Base-by-base conservation (phyloP, 2,797 vertebrate species). In the Staurois parvus region DNA sequence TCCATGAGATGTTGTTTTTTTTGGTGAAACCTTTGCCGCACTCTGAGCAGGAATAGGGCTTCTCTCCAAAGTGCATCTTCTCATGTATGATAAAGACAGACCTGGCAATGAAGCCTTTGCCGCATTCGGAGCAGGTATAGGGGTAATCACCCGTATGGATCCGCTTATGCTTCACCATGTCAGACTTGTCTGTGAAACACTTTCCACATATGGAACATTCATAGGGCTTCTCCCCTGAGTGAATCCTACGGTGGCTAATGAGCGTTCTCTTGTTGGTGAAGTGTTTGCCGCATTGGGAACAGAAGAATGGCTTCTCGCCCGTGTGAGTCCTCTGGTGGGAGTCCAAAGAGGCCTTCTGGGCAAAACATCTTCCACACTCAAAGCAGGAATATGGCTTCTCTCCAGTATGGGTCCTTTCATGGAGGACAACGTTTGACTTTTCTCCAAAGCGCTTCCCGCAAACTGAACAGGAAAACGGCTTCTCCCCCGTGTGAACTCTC, bases 201-300 rank as follows among this genome's bases (percentile, higher is more conserved):
- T 34, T 77, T 2, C 75, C 52, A 26, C 75, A 77, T n/a, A 56
- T 45, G 29, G 30, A 34, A 37, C 75, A 77, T 1, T 30, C 28
- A 77, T 59, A 77, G 21, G 75, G 75, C 45, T 64, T 77, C 75
- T 77, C 52, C 5, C 75, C 75, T 0, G 75, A 12, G 26, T 64
- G n/a, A 10, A n/a, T 74, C 72, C n/a, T 48, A 9, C 40, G 72
- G 15, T 48, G 37, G 5, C 21, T 74, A 12, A 72, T 52, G 0
- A 76, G 73, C 11, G 48, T 30, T 17, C 42, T 28, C 13, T 45
- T 56, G 19, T 52, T 28, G 12, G 42, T n/a, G 19, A 76, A 76
- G 9, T 52, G 29, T 59, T 56, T 76, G 37, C 42, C 42, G 11
- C 73, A 76, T 56, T 76, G 45, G 12, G 26, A 1, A 24, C 73